phyloP scores from a whole-genome alignment of 2,797 vertebrate genomes.

The Hybognathus amarus region DNA sequence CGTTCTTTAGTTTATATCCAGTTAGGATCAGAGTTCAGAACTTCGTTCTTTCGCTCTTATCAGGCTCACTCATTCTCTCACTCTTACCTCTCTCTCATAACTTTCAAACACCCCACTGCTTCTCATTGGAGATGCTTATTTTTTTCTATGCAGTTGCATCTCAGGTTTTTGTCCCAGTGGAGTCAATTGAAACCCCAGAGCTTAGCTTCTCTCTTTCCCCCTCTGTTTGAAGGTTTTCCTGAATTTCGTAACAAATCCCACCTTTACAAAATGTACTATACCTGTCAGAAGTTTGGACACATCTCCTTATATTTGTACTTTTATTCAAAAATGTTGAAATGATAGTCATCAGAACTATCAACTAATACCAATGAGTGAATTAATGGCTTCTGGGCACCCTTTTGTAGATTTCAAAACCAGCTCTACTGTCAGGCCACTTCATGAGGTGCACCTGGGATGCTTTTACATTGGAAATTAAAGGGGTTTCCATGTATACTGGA shows the following conservation, averaged over 20 bases:
- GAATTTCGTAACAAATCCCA: not conserved
- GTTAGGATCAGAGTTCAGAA: not conserved
- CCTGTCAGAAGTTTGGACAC: not conserved
- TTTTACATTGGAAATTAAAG: not conserved
- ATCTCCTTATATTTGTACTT: not conserved
- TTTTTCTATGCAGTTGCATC: not conserved
- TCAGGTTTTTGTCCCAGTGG: not conserved
- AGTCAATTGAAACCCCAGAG: not conserved
- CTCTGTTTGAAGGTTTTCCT: not conserved
- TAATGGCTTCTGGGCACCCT: not conserved
- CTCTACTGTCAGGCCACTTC: not conserved
- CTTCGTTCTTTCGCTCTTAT: not conserved
- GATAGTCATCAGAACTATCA: not conserved
- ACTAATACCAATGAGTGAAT: not conserved
- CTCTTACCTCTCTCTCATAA: not conserved
- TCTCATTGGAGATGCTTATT: not conserved
- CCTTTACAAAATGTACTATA: not conserved
- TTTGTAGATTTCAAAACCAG: not conserved
- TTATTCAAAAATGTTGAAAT: not conserved
- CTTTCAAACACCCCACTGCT: slow-evolving; percentile 4
- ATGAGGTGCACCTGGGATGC: not conserved
- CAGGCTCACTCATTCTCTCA: not conserved
- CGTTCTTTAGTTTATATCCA: too few relatives aligned
- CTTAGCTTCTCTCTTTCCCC: not conserved
- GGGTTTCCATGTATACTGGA: not conserved